Conservation (phyloP, 2,888 invertebrate genomes). For the Perdita meconis region DNA sequence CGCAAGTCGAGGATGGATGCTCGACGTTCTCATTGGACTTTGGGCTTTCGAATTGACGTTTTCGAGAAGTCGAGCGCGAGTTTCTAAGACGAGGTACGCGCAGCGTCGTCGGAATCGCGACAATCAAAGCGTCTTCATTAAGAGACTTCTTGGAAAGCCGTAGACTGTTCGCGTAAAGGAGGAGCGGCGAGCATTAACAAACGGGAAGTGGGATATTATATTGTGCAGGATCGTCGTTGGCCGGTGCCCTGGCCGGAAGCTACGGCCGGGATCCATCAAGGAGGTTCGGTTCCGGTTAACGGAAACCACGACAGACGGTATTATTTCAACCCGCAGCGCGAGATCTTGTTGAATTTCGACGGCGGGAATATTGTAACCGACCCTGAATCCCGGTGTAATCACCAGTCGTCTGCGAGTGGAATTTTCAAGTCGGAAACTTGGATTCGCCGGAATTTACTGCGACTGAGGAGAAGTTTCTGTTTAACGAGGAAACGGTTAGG, state of each 20-base stretch:
- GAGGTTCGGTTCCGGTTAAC: background rate
- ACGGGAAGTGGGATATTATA: conserved; percentile 9
- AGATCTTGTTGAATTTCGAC: conserved; percentile 36
- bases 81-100: background rate
- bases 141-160: conserved; percentile 2
- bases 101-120: background rate
- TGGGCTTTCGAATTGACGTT: conserved; percentile 11
- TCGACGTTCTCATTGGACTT: background rate
- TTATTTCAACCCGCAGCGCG: conserved; percentile 25
- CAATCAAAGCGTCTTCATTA: conserved; percentile 40
- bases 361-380: conserved; percentile 25
- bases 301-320: conserved; percentile 15
- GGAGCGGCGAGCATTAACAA: conserved; percentile 8
- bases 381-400: conserved; percentile 5
- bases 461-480: conserved; percentile 8
- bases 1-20: no score
- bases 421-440: conserved; percentile 18
- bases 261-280: conserved; percentile 6
- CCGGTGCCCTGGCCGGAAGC: background rate
- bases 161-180: background rate
- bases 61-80: background rate
- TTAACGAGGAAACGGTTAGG: background rate
- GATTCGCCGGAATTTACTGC: background rate
- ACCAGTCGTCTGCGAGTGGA: background rate
- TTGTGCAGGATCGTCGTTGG: background rate